Evolutionary conservation across 35 echinoderm and acorn worm species (phyloP).

Genomic region (Chiridota heheva): DNA sequence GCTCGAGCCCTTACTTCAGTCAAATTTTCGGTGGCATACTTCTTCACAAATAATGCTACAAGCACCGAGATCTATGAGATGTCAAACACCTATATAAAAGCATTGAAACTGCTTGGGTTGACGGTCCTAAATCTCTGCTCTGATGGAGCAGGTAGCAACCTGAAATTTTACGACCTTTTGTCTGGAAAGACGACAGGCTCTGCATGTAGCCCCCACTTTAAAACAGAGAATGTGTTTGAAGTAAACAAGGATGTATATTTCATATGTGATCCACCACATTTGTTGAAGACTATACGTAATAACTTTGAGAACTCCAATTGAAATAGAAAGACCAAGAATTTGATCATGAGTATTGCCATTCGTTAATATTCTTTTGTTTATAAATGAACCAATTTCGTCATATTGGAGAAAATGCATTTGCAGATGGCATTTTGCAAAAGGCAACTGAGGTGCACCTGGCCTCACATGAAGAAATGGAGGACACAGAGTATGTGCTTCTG

Average conservation of each 20-base stretch:
- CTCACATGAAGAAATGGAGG: too few species aligned
- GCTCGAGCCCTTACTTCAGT: slow-evolving; percentile 3
- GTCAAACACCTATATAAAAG: background rate
- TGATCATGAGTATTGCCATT: slow-evolving; percentile 2
- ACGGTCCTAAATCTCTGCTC: slow-evolving; percentile 4
- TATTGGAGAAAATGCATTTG: too few species aligned
- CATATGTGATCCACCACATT: slow-evolving; percentile 16
- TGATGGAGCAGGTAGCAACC: slow-evolving; percentile 24
- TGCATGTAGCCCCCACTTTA: background rate
- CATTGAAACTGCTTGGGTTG: background rate
- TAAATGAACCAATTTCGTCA: too few species aligned
- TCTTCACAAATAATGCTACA: background rate
- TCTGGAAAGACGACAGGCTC: too few species aligned
- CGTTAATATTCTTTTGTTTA: too few species aligned
- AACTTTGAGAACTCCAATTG: slow-evolving; percentile 24
- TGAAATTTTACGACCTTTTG: slow-evolving; percentile 24
- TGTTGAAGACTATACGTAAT: slow-evolving; percentile 24
- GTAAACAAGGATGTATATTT: slow-evolving; percentile 20
- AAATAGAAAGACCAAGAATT: slow-evolving; percentile 7
- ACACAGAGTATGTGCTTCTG: too few species aligned
- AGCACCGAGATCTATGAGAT: background rate
- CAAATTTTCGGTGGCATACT: slow-evolving; percentile 15
- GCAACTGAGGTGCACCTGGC: too few species aligned
- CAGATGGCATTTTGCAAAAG: too few species aligned
- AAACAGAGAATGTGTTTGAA: background rate